Evolutionary conservation across 2,113 vertebrate genomes (phyloP).

Genomic region (Pampusana beccarii): DNA sequence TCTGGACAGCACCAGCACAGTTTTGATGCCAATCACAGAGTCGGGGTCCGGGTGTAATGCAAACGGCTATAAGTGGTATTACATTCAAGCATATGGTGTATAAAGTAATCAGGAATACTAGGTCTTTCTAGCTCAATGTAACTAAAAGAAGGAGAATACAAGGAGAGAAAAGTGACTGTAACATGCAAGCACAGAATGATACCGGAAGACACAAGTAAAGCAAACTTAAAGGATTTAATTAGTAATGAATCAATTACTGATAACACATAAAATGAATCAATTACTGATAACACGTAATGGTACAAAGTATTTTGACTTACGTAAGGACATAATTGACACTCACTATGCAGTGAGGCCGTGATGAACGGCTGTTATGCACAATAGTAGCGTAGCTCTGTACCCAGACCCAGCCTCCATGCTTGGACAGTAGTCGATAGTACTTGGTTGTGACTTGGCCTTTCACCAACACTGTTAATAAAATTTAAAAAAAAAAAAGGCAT

Average conservation of each 20-base stretch:
- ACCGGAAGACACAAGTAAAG: background rate
- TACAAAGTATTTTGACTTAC: slow-evolving; percentile 83
- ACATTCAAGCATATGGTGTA: background rate
- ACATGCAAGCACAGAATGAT: background rate
- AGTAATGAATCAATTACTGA: background rate
- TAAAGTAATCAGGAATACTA: background rate
- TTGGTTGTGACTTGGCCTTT: slow-evolving; percentile 96
- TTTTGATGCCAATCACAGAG: background rate
- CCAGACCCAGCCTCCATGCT: slow-evolving; percentile 95
- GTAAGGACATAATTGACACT: slow-evolving; percentile 97
- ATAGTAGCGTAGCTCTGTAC: slow-evolving; percentile 95
- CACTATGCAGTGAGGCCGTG: slow-evolving; percentile 95
- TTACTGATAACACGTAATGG: slow-evolving; percentile 13
- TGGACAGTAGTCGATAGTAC: slow-evolving; percentile 91
- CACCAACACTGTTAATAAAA: slow-evolving; percentile 83
- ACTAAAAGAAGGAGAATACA: fast-evolving
- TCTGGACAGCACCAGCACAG: background rate
- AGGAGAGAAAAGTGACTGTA: background rate
- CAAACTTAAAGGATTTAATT: background rate
- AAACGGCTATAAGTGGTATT: background rate
- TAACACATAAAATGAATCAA: background rate
- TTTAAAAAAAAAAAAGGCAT: background rate
- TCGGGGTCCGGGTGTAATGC: background rate
- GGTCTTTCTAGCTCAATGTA: background rate
- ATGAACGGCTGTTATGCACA: slow-evolving; percentile 94